A percentile compares a stretch with the other conserved stretches of the same genome.
Conservation (phyloP, 2,113 vertebrate genomes). For the Chamaetylas fuelleborni region DNA sequence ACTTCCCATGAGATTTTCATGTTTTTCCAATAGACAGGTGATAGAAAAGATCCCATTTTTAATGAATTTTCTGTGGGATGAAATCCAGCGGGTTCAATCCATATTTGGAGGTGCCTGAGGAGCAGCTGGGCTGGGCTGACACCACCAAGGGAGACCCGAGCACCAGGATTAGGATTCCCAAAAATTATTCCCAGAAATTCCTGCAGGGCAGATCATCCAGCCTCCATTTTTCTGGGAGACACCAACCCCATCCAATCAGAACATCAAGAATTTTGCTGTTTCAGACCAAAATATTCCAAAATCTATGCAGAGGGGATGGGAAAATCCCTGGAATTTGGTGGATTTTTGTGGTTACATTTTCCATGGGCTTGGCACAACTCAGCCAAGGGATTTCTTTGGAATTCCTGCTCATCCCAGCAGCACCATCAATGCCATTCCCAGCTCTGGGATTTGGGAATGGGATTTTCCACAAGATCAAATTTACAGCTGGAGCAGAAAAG, state of each 20-base stretch:
- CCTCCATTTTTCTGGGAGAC: not conserved
- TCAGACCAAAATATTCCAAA: not conserved
- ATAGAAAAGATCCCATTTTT: not conserved
- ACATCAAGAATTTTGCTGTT: not conserved
- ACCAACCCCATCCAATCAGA: not conserved
- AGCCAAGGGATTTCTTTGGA: not conserved
- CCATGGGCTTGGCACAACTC: not conserved
- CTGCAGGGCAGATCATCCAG: not conserved
- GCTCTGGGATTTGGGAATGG: accelerated
- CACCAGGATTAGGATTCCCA: not conserved
- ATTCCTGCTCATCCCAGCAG: not conserved
- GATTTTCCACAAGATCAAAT: not conserved
- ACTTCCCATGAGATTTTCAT: not conserved
- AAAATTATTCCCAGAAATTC: not conserved
- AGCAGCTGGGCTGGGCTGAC: not conserved
- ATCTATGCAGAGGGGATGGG: not conserved
- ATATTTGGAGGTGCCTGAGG: not conserved
- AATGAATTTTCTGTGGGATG: not conserved
- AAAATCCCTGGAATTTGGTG: not conserved
- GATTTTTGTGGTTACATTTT: not conserved
- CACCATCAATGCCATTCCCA: accelerated
- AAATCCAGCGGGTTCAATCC: not conserved
- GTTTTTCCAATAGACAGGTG: accelerated
- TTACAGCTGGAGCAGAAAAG: not conserved
- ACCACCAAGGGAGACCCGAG: not conserved